A percentile compares a stretch with the other conserved stretches of the same genome.
phyloP scores from a whole-genome alignment of 1,140 invertebrate species.

The Drosophila mauritiana region DNA sequence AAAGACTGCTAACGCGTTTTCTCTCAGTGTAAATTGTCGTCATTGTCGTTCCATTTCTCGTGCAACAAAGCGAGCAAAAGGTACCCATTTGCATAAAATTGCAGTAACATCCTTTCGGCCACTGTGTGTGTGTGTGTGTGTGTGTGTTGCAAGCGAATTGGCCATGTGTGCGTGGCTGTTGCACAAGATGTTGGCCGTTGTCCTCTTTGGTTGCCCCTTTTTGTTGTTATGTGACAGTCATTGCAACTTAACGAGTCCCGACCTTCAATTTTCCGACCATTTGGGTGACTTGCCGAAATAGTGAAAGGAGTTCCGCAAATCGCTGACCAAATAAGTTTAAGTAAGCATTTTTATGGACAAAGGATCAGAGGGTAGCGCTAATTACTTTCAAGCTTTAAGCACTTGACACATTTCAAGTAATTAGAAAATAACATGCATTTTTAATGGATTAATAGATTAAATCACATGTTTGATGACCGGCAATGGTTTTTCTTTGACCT shows the following conservation, averaged over 20 bases:
- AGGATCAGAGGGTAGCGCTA: neutral
- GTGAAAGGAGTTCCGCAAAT: constrained; percentile 9
- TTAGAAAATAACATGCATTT: neutral
- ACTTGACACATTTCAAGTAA: neutral
- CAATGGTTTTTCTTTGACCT: neutral
- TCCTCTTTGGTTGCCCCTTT: neutral
- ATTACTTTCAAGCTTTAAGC: neutral
- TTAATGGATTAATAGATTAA: neutral
- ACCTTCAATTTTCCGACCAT: constrained; percentile 38
- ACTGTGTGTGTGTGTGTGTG: neutral
- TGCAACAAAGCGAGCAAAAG: constrained; percentile 37
- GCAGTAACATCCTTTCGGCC: constrained; percentile 30
- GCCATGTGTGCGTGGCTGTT: constrained; percentile 35
- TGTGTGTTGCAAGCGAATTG: neutral
- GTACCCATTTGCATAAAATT: constrained; percentile 45
- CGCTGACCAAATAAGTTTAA: constrained; percentile 11
- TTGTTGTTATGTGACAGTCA: constrained; percentile 29
- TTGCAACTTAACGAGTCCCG: constrained; percentile 23
- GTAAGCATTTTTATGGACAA: neutral
- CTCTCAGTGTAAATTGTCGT: constrained; percentile 6
- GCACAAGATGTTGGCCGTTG: constrained; percentile 32
- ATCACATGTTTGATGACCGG: neutral
- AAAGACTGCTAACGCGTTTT: neutral
- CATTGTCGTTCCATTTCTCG: constrained; percentile 45
- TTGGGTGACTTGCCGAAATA: constrained; percentile 26